Evolutionary conservation across 2,797 vertebrate genomes (phyloP), one percentile per base, ranked within the genome.

Genomic region (Chaunax sp.): DNA sequence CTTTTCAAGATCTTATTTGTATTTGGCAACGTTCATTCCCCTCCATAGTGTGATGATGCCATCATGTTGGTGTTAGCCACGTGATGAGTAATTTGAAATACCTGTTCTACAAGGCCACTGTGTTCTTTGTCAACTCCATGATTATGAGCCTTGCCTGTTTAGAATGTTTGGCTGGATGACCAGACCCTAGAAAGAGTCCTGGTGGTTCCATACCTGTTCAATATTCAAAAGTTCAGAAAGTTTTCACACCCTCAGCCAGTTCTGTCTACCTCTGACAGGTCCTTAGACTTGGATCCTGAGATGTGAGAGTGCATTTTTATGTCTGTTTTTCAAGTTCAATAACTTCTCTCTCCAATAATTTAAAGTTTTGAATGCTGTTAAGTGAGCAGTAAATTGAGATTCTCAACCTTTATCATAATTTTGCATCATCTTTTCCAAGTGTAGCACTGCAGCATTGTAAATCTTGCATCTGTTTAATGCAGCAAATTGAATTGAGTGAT

Each of bases 1-100:
- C 47, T 41, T 61, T 47, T 56, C 22, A 38, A 43, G 4, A 4
- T 37, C 37, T 26, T 55, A n/a, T 19, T 28, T 63, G 38, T 22
- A 45, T 40, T 28, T 57, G 50, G 37, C 44, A 26, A 14, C 33
- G n/a, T 46, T 64, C 37, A 28, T 23, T 28, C 11, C 20, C n/a
- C 2, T 45, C 12, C 7, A 46, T 19, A 18, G 10, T 2, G 20
- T 12, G 20, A 67, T n/a, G 37, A 19, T 26, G 9, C 8, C 7
- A 19, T 4, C 22, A 22, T 37, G 23, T 2, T 33, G 35, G 10
- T 43, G 8, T 43, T 26, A 16, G 26, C 19, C 45, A 30, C 19
- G 45, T 25, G 41, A 54, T 10, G 15, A 51, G 6, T 25, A 37
- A 28, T 1, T 16, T 6, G 6, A 9, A n/a, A 16, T 33, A 16